Evolutionary conservation across 2,888 invertebrate genomes (phyloP).

Genomic region (Punctoribates punctum): DNA sequence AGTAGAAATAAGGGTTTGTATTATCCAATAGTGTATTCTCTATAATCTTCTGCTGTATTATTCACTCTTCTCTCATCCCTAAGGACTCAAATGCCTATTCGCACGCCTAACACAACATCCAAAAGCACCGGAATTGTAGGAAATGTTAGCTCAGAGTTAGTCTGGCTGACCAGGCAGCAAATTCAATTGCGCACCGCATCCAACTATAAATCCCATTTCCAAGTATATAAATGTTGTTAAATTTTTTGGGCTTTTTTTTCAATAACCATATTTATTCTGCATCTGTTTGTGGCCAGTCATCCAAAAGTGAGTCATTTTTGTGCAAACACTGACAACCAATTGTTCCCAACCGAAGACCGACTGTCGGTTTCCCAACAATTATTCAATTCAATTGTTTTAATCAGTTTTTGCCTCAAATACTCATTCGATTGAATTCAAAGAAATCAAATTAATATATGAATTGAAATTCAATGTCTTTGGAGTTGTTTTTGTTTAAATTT

Average conservation of each 20-base stretch:
- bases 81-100: conserved; percentile 34
- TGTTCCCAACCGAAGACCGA: not conserved
- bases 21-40: conserved; percentile 17
- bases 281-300: not conserved
- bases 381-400: not conserved
- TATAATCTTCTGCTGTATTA: conserved; percentile 32
- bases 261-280: not conserved
- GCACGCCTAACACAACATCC: conserved; percentile 15
- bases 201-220: conserved; percentile 23
- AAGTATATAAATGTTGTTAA: conserved; percentile 2
- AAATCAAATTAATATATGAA: too few relatives aligned
- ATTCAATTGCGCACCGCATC: conserved; percentile 37
- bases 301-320: not conserved
- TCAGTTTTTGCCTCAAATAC: too few relatives aligned
- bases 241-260: not conserved
- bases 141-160: not conserved
- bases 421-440: too few relatives aligned
- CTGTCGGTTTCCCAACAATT: not conserved
- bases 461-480: not conserved
- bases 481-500: not conserved
- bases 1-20: conserved; percentile 7
- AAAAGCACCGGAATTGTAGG: not conserved
- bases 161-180: conserved; percentile 16
- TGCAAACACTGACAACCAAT: not conserved
- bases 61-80: conserved; percentile 27